These are phyloP conservation scores for Diarsia brunnea DNA, from an alignment of 2,888 invertebrate genomes.

Conservation along the genomic window DNA sequence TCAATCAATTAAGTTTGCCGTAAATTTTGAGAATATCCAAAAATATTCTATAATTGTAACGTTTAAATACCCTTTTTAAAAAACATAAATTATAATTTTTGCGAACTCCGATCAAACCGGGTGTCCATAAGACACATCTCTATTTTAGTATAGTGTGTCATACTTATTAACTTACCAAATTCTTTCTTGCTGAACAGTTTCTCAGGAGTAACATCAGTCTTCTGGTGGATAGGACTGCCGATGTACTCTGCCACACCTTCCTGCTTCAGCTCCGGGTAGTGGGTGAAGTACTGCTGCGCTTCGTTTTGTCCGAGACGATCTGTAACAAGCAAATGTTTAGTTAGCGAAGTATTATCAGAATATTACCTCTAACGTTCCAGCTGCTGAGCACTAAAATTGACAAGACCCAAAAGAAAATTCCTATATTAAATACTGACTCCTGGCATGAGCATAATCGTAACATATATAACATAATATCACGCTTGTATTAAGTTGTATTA, in stretches of 20 bases:
- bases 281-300: slow-evolving; percentile 54
- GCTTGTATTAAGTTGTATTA: too few species aligned
- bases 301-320: slow-evolving; percentile 48
- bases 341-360: neutral
- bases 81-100: too few species aligned
- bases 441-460: neutral
- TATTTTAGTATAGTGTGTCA: too few species aligned
- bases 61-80: too few species aligned
- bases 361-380: neutral
- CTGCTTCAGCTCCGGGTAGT: slow-evolving; percentile 69
- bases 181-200: slow-evolving; percentile 75
- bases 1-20: too few species aligned
- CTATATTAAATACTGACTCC: neutral
- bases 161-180: slow-evolving; percentile 61
- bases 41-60: too few species aligned
- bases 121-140: too few species aligned
- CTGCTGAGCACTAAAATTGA: neutral
- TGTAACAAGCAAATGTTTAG: slow-evolving; percentile 33
- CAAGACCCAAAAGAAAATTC: neutral
- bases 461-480: neutral
- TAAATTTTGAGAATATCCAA: too few species aligned
- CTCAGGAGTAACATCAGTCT: slow-evolving; percentile 68
- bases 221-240: slow-evolving; percentile 66
- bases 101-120: too few species aligned
- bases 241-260: slow-evolving; percentile 72